Conservation (phyloP, 2,113 vertebrate species). For the Prochilodus magdalenae region DNA sequence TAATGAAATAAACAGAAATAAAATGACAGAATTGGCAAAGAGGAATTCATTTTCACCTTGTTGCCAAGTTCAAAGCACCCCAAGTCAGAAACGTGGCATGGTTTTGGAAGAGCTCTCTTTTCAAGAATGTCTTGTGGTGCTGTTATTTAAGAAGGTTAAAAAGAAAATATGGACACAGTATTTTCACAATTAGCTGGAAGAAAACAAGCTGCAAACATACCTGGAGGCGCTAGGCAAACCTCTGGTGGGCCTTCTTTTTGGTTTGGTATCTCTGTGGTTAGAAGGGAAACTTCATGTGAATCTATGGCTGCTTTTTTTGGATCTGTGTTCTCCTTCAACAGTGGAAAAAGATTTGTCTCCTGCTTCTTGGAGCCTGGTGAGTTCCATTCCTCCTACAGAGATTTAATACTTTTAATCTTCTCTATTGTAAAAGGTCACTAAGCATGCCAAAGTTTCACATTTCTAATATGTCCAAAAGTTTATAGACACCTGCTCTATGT, state of each 20-base stretch:
- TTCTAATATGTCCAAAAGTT: too few relatives aligned
- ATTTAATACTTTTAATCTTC: not conserved
- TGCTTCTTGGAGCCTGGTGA: not conserved
- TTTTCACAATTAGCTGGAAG: not conserved
- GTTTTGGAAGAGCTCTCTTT: not conserved
- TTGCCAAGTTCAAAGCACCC: not conserved
- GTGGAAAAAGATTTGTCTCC: not conserved
- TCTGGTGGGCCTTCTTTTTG: not conserved
- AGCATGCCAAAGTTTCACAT: too few relatives aligned
- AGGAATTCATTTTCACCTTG: not conserved
- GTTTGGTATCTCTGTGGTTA: not conserved
- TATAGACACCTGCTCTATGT: too few relatives aligned
- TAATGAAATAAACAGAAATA: not conserved
- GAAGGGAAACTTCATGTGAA: not conserved
- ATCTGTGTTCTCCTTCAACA: not conserved
- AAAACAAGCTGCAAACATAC: not conserved
- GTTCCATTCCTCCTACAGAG: not conserved
- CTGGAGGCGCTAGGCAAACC: not conserved
- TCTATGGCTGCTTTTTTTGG: not conserved
- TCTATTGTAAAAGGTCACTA: not conserved
- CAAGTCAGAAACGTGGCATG: not conserved
- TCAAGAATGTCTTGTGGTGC: constrained; percentile 11
- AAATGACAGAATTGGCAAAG: not conserved
- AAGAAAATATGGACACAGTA: not conserved
- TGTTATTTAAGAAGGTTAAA: not conserved